Base-by-base conservation (phyloP, 2,797 vertebrate species). In the Manis pentadactyla region DNA sequence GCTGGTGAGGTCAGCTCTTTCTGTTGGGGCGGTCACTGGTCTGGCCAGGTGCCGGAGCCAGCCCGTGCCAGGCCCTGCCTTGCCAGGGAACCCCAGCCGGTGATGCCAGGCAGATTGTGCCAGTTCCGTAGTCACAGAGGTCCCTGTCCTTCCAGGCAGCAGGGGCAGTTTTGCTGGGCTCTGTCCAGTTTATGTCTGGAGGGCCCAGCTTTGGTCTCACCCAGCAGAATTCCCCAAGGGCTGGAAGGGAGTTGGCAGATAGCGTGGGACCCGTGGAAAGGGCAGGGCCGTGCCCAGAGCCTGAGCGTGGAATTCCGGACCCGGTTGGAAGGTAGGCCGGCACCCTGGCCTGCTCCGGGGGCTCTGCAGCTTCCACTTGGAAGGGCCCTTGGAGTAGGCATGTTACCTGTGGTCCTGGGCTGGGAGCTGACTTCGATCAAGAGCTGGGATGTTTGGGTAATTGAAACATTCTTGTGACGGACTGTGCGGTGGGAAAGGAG, bases 31-130 rank as follows among this genome's bases (percentile, higher is more conserved):
- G 2, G 92, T 95, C 96, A 95, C 93, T 75, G 79, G 89, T 55
- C 94, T 97, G 98, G 98, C 96, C 89, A 77, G 84, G 93, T 95
- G 96, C 98, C 94, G 34, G 93, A 87, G 87, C 66, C 25, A 75
- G 61, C 64, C 87, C 14, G 66, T 96, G 97, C 96, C 97, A 98
- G 94, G 75, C 75, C 90, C 87, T 66, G 63, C 73, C 87, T 97
- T 94, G 95, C 92, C 95, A 97, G 96, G 96, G 96, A 96, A 94
- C 66, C 97, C 96, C 69, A 69, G 95, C 96, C 39, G 21, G 73
- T 94, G 95, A 92, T 97, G 95, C 96, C 97, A 90, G 95, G 73
- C 2, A 0, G 49, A 59, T 69, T 18, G 77, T 94, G 92, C 97
- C 94, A 96, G 87, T 90, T 92, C 81, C 31, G 49, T 74, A 57